Percentiles rank a stretch among this genome's conserved stretches.
These are phyloP conservation scores for Spialia ferax DNA, from an alignment of 2,888 invertebrate genomes.

Conservation along the genomic window DNA sequence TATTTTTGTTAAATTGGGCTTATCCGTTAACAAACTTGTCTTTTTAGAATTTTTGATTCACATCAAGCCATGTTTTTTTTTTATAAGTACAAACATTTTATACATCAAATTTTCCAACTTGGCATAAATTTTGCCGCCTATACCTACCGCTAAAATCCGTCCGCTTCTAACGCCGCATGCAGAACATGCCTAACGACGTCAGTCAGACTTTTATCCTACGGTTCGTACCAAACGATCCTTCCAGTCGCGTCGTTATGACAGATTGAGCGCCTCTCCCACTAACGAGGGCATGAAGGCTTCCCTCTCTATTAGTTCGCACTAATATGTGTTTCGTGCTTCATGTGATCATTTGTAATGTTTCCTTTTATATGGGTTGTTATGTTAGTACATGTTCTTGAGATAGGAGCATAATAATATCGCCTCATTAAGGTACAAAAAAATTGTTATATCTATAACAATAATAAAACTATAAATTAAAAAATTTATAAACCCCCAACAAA, in stretches of 20 bases:
- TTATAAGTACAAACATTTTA: too few relatives aligned
- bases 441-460: too few relatives aligned
- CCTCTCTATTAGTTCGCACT: conserved; percentile 33
- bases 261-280: conserved; percentile 33
- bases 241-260: conserved; percentile 32
- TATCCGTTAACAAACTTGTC: too few relatives aligned
- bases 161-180: background rate
- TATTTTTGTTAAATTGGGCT: too few relatives aligned
- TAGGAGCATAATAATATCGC: too few relatives aligned
- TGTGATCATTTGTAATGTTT: background rate
- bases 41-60: too few relatives aligned
- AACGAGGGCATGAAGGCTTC: conserved; percentile 25
- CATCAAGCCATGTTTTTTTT: too few relatives aligned
- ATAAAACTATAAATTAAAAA: too few relatives aligned
- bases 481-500: too few relatives aligned
- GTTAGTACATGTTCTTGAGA: background rate
- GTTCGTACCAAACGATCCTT: conserved; percentile 16
- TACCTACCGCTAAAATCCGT: background rate
- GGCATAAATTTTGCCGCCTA: background rate
- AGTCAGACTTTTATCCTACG: conserved; percentile 2
- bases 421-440: too few relatives aligned
- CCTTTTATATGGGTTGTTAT: background rate
- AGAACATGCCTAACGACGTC: background rate
- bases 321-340: conserved; percentile 6
- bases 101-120: too few relatives aligned